These are phyloP conservation scores for Brachionus rubens DNA, from an alignment of 1,140 invertebrate species.

Conservation along the genomic window DNA sequence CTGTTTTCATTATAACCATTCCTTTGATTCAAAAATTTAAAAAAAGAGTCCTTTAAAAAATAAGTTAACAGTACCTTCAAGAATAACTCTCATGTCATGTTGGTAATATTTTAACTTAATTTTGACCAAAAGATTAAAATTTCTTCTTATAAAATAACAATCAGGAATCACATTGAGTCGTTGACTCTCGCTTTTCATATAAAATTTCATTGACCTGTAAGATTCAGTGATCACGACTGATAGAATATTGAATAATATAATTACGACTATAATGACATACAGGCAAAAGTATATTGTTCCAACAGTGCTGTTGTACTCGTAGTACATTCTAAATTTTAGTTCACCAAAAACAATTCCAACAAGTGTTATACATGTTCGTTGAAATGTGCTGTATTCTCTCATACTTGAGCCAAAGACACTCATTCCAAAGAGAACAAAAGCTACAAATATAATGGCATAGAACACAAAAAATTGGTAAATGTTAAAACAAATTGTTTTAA, in stretches of 20 bases:
- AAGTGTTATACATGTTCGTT: conserved; percentile 4
- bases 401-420: background rate
- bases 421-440: conserved; percentile 33
- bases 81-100: background rate
- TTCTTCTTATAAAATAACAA: conserved; percentile 38
- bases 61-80: background rate
- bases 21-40: background rate
- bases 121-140: conserved; percentile 27
- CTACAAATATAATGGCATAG: conserved; percentile 1
- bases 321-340: conserved; percentile 7
- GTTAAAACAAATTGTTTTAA: conserved; percentile 34
- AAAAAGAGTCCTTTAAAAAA: too few species aligned
- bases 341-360: conserved; percentile 28
- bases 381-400: background rate
- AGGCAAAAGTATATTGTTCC: conserved; percentile 32
- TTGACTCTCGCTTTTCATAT: conserved; percentile 35
- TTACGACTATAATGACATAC: conserved; percentile 23
- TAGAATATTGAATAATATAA: conserved; percentile 22
- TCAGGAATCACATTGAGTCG: conserved; percentile 8
- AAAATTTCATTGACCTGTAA: conserved; percentile 31
- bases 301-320: background rate
- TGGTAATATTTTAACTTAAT: conserved; percentile 25
- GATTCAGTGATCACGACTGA: conserved; percentile 25
- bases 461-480: conserved; percentile 21
- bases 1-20: background rate